Percentiles rank a stretch among this genome's conserved stretches.
Conservation (phyloP, 2,113 vertebrate genomes). For the Aix galericulata region DNA sequence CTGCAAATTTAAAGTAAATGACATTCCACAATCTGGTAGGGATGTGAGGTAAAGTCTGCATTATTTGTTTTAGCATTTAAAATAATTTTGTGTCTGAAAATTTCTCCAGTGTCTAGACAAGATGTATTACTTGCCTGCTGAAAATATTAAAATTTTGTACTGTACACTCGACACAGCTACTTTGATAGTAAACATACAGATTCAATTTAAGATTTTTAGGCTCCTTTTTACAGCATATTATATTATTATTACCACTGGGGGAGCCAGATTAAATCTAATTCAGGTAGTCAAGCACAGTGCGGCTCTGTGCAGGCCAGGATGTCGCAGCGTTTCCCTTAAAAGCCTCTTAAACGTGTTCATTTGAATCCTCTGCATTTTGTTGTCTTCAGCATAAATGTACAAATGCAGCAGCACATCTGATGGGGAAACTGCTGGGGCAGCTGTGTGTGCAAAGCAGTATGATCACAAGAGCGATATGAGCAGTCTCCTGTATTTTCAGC, state of each 20-base stretch:
- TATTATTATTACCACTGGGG: not conserved
- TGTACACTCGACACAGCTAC: not conserved
- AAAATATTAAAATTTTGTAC: constrained; percentile 63
- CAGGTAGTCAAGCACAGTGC: not conserved
- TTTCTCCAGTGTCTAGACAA: constrained; percentile 72
- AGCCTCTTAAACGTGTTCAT: not conserved
- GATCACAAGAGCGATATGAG: too few relatives aligned
- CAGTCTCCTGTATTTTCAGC: not conserved
- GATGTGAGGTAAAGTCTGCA: not conserved
- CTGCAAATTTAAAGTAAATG: constrained; percentile 67
- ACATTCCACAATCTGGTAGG: constrained; percentile 60
- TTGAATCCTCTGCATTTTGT: not conserved
- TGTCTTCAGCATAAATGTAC: not conserved
- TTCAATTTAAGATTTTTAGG: constrained; percentile 27
- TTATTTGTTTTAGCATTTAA: constrained; percentile 61
- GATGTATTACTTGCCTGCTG: constrained; percentile 58
- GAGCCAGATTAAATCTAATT: not conserved
- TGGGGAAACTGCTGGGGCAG: constrained; percentile 1
- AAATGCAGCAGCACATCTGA: not conserved
- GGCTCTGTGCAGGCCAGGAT: not conserved
- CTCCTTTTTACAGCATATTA: constrained; percentile 3
- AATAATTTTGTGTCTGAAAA: constrained; percentile 64
- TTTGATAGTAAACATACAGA: constrained; percentile 51
- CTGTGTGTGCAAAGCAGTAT: not conserved
- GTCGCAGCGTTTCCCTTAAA: constrained; percentile 10